Base-by-base conservation (phyloP, 2,113 vertebrate genomes). In the Phalacrocorax carbo region DNA sequence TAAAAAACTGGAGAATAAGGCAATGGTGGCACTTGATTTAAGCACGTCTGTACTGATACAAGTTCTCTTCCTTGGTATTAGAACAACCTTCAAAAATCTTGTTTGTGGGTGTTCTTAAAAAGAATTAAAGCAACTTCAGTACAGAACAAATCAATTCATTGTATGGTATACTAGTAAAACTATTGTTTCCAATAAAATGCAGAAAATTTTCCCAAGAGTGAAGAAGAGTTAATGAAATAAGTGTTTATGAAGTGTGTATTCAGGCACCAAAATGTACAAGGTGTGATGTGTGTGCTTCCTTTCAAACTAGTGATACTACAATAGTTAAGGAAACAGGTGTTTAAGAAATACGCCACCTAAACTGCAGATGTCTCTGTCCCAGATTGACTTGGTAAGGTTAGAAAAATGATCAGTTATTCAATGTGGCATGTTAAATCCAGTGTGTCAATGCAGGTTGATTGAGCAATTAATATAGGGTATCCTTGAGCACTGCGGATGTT, bases 381-480 rank as follows among this genome's bases (percentile, higher is more conserved):
- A 54, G 49, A 88, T 61, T 86, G 88, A 88, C 52, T 93, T 64
- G 16, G 34, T 84, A 76, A 88, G 51, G 36, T 90, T 93, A 76
- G 82, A 64, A 93, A 86, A 88, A 88, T 27, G 4, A 93, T 88
- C 44, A 61, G 69, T 95, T 93, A 95, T 88, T 82, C 77, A 62
- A 4, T 49, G 25, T 88, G 94, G 48, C 88, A 15, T 88, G 69
- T 94, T 95, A 95, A 96, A 92, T 92, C 54, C 88, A 64, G 7
- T 69, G 65, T 95, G 83, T 92, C 86, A 79, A 4, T 86, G 48
- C 69, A 94, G 88, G 71, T 60, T 95, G 88, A 73, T 81, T 49
- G 68, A 83, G 54, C 69, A 91, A 82, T 95, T 97, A 92, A 88
- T 88, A 51, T 32, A 60, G 40, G 61, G 6, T 71, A 36, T 92